These are phyloP conservation scores for Cotesia glomerata DNA, from an alignment of 1,140 invertebrate genomes.

Conservation along the genomic window DNA sequence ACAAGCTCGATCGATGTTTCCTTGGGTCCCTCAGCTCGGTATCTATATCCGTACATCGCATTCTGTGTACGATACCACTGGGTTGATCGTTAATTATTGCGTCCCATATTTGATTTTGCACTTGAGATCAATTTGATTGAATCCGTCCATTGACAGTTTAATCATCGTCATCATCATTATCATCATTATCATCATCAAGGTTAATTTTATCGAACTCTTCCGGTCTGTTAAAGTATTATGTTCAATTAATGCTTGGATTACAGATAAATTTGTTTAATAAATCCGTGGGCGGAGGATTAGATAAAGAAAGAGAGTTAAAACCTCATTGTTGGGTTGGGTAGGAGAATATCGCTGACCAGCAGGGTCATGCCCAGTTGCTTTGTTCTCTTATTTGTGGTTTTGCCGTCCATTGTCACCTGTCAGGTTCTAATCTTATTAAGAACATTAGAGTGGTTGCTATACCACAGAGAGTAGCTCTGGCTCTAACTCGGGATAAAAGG, in stretches of 20 bases:
- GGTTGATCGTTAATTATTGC: slow-evolving; percentile 14
- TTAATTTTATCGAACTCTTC: no score
- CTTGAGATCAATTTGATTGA: not conserved
- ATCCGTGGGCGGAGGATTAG: no score
- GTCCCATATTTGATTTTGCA: not conserved
- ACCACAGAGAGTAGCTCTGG: not conserved
- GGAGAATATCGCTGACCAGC: no score
- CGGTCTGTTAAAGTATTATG: no score
- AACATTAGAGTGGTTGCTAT: slow-evolving; percentile 5
- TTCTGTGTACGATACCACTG: not conserved
- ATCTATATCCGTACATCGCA: not conserved
- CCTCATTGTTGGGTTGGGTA: no score
- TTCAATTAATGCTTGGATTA: no score
- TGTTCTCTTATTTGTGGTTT: not conserved
- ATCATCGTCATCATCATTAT: not conserved
- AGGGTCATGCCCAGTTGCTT: not conserved
- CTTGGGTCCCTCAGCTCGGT: no score
- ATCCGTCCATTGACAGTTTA: slow-evolving; percentile 3
- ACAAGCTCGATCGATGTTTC: slow-evolving; percentile 13
- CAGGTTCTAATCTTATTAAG: slow-evolving; percentile 19
- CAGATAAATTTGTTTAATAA: no score
- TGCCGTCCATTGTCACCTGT: slow-evolving; percentile 20
- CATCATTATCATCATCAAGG: not conserved
- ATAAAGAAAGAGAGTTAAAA: no score
- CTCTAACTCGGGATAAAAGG: not conserved